These are phyloP conservation scores for Brienomyrus longianalis DNA, from an alignment of 2,113 vertebrate genomes.

Conservation along the genomic window DNA sequence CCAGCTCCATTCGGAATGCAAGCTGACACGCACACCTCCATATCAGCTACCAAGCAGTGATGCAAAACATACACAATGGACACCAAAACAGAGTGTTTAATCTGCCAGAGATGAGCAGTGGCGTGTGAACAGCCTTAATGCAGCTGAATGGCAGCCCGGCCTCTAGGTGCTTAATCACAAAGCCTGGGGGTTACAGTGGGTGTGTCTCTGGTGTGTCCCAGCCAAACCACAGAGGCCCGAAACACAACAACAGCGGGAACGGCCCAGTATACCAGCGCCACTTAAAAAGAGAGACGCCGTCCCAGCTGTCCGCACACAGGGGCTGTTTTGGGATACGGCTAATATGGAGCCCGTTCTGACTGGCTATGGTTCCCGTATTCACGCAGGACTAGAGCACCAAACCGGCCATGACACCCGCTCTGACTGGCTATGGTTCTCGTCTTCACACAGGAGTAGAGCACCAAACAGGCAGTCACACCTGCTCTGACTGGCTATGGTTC, in stretches of 20 bases:
- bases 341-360: not conserved
- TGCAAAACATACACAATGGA: not conserved
- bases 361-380: not conserved
- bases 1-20: not conserved
- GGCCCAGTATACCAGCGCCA: not conserved
- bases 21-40: not conserved
- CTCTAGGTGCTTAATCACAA: not conserved
- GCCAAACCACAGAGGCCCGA: not conserved
- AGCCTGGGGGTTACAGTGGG: not conserved
- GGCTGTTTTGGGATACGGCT: constrained; percentile 55
- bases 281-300: constrained; percentile 21
- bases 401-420: too few species aligned
- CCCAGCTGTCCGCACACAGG: constrained; percentile 46
- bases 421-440: too few species aligned
- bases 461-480: too few species aligned
- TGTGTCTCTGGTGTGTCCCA: not conserved
- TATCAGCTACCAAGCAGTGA: not conserved
- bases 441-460: too few species aligned
- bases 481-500: too few species aligned
- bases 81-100: not conserved
- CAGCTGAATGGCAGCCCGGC: not conserved
- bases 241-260: not conserved
- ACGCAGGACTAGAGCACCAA: too few species aligned
- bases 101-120: not conserved
- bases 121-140: not conserved